Evolutionary conservation across 1,140 invertebrate species (phyloP), one percentile per base, ranked within the genome.

Genomic region (Pissodes strobi): DNA sequence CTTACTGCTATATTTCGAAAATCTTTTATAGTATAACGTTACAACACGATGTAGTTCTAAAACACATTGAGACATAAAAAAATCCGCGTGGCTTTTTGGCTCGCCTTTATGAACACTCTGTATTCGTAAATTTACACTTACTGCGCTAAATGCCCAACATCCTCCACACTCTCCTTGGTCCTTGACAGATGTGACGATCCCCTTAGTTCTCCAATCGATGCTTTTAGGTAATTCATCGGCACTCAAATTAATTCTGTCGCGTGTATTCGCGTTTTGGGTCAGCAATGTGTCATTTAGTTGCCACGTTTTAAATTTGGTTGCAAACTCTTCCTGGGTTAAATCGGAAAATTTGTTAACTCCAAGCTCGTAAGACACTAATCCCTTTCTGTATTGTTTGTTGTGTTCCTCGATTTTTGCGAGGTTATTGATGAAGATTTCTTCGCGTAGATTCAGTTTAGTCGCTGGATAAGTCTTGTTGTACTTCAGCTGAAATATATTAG

Each of bases 101-200:
- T n/a, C n/a, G n/a, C n/a, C n/a, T n/a, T n/a, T n/a, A n/a, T n/a
- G n/a, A n/a, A n/a, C n/a, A n/a, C n/a, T n/a, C n/a, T n/a, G n/a
- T n/a, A n/a, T n/a, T n/a, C n/a, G n/a, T n/a, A 41, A 64, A 34
- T 52, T 19, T 21, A 39, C 61, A 81, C 82, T 84, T 74, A 90
- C 87, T 8, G 87, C 77, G 53, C 90, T 91, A 82, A 97, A 96
- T 43, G 93, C 86, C 93, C 93, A 97, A 81, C 93, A 96, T 9
- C 90, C 92, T 62, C 93, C 94, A 80, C 94, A 97, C 73, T 88
- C 84, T 39, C 89, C 91, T 83, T 97, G 94, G 82, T 97, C 88
- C 80, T 97, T 97, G 21, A 97, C 84, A 1, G 82, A 83, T 13
- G 93, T 97, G 17, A 98, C 93, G 64, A 89, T 90, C 34, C 93